Evolutionary conservation across 2,888 invertebrate species (phyloP).

Genomic region (Omphaloscelis lunosa): DNA sequence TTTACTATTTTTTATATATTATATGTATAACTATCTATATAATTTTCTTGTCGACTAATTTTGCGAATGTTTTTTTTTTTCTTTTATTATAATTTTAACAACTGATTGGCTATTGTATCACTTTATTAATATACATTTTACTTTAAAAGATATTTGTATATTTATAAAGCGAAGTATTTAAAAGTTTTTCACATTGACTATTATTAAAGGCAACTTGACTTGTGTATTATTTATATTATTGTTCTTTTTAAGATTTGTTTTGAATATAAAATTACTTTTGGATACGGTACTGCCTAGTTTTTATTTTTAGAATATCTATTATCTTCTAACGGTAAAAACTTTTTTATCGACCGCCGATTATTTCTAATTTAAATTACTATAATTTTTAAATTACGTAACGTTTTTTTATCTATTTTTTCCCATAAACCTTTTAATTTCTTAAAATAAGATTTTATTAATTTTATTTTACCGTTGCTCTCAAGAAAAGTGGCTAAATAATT

Average conservation of each 20-base stretch:
- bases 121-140: conserved; percentile 6
- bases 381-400: conserved; percentile 22
- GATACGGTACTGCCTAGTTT: neutral
- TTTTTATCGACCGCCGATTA: conserved; percentile 10
- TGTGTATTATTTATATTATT: neutral
- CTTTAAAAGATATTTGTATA: conserved; percentile 13
- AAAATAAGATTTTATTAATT: conserved; percentile 18
- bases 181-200: conserved; percentile 5
- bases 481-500: conserved; percentile 10
- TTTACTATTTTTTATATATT: conserved; percentile 19
- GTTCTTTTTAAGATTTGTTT: conserved; percentile 14
- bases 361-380: conserved; percentile 1
- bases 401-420: conserved; percentile 23
- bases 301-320: conserved; percentile 2
- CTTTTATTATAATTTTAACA: neutral
- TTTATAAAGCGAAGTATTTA: conserved; percentile 12
- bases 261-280: conserved; percentile 6
- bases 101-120: neutral
- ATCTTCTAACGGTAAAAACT: neutral
- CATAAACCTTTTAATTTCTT: conserved; percentile 42
- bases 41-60: neutral
- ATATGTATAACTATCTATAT: conserved; percentile 16
- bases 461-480: neutral
- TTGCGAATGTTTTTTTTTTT: neutral
- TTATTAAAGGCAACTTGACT: conserved; percentile 11